Conservation (phyloP, 2,113 vertebrate genomes). For the Globicephala melas region DNA sequence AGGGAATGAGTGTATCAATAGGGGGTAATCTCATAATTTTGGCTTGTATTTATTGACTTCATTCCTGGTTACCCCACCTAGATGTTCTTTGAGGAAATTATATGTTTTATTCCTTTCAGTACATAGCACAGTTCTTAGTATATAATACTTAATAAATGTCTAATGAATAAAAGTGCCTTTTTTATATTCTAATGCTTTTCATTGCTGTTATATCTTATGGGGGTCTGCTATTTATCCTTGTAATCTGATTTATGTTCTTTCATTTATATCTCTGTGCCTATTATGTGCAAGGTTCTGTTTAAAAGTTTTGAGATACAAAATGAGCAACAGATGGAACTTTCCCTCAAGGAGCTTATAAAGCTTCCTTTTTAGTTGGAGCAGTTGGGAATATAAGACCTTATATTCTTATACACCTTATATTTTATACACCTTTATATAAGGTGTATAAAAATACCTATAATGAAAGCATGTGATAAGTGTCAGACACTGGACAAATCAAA, state of each 20-base stretch:
- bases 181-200: slow-evolving; percentile 24
- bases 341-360: slow-evolving; percentile 43
- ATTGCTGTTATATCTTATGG: background rate
- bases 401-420: too few species aligned
- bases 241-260: slow-evolving; percentile 41
- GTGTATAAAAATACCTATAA: slow-evolving; percentile 44
- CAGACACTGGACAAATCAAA: slow-evolving; percentile 47
- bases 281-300: slow-evolving; percentile 28
- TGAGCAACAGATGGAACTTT: slow-evolving; percentile 23
- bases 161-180: slow-evolving; percentile 52
- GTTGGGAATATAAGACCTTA: slow-evolving; percentile 11
- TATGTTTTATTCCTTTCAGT: background rate
- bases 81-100: background rate
- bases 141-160: slow-evolving; percentile 30
- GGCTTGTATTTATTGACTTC: background rate
- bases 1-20: background rate
- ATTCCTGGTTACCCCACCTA: background rate
- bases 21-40: background rate
- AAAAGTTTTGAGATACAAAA: slow-evolving; percentile 52
- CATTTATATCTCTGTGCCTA: slow-evolving; percentile 22
- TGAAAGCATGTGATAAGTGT: slow-evolving; percentile 26
- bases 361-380: slow-evolving; percentile 51
- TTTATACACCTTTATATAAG: too few species aligned
- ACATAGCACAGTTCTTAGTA: slow-evolving; percentile 15
- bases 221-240: slow-evolving; percentile 24